phyloP scores from a whole-genome alignment of 2,797 vertebrate species.

The Syncerus caffer region DNA sequence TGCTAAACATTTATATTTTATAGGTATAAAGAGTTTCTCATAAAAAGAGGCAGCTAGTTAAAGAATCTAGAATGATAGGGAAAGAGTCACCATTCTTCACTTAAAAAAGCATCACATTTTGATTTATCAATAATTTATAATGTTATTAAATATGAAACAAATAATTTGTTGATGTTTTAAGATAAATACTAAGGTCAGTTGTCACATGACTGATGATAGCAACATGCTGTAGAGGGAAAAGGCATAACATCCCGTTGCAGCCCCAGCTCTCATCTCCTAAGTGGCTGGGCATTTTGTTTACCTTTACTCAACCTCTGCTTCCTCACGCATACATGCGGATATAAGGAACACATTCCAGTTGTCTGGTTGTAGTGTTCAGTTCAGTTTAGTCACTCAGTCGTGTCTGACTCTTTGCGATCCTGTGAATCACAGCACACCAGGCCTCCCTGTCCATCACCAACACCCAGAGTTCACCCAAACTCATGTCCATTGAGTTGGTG shows the following conservation, averaged over 20 bases:
- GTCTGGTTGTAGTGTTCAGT: not conserved
- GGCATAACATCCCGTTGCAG: not conserved
- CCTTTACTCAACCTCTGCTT: not conserved
- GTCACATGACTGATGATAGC: too few relatives aligned
- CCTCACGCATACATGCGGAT: not conserved
- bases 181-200: not conserved
- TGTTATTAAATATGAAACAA: not conserved
- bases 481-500: accelerated
- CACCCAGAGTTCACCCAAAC: not conserved
- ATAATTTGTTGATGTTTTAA: not conserved
- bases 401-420: too few relatives aligned
- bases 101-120: not conserved
- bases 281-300: not conserved
- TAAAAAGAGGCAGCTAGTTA: not conserved
- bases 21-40: not conserved
- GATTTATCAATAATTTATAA: not conserved
- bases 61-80: not conserved
- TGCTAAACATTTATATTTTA: not conserved
- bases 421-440: accelerated
- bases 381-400: accelerated
- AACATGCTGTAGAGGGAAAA: not conserved
- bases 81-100: not conserved
- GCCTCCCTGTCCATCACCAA: not conserved
- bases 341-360: not conserved
- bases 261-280: not conserved